Percentiles rank a stretch among this genome's conserved stretches.
These are phyloP conservation scores for Dipodomys stephensi DNA, from an alignment of 2,113 vertebrate species.

Conservation along the genomic window DNA sequence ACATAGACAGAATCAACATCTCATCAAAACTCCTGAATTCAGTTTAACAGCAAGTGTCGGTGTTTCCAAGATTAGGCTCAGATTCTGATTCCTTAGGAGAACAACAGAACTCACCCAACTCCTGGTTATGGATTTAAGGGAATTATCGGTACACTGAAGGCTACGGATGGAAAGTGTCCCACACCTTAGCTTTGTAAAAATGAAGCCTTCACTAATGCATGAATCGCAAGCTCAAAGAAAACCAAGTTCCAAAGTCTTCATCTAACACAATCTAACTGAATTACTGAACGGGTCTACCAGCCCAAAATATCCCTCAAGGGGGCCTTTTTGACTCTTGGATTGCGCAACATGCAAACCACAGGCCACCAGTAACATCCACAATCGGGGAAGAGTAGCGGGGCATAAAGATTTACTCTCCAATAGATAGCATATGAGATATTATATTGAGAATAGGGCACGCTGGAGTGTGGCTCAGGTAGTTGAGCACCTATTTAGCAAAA, in stretches of 20 bases:
- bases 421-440: not conserved
- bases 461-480: no score
- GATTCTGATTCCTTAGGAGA: not conserved
- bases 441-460: not conserved
- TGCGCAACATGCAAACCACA: not conserved
- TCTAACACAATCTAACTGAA: not conserved
- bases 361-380: not conserved
- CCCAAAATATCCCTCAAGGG: not conserved
- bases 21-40: not conserved
- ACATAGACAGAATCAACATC: not conserved
- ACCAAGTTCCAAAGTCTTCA: not conserved
- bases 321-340: not conserved
- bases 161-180: not conserved
- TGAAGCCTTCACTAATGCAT: not conserved
- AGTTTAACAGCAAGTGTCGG: not conserved
- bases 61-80: not conserved
- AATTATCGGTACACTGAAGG: not conserved
- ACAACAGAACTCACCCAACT: not conserved
- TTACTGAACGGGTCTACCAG: not conserved
- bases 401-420: not conserved
- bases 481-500: no score
- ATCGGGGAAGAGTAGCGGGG: not conserved
- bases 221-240: not conserved
- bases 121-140: not conserved
- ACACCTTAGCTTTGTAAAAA: not conserved